Conservation (phyloP, 2,888 invertebrate genomes). For the Leucoptera coffeella region DNA sequence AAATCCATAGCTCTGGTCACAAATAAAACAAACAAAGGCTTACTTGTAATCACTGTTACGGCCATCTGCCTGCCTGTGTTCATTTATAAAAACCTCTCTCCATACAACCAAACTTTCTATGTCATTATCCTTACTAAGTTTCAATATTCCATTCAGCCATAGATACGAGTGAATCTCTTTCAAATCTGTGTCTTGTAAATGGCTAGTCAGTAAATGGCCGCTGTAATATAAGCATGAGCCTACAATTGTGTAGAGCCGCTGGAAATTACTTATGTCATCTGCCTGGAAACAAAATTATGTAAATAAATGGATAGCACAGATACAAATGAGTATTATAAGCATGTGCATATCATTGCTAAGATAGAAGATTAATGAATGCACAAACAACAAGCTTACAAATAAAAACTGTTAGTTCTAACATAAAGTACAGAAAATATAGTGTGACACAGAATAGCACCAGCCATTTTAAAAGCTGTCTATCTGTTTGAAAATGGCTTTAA, state of each 20-base stretch:
- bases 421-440: too few species aligned
- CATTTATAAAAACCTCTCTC: conserved; percentile 65
- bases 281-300: conserved; percentile 44
- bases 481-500: too few species aligned
- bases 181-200: conserved; percentile 68
- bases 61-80: conserved; percentile 23
- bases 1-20: too few species aligned
- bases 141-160: conserved; percentile 67
- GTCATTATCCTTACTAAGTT: conserved; percentile 59
- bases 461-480: too few species aligned
- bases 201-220: conserved; percentile 71
- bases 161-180: conserved; percentile 71
- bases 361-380: too few species aligned
- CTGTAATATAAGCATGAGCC: conserved; percentile 60
- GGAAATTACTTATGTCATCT: conserved; percentile 69
- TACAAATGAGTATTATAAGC: too few species aligned
- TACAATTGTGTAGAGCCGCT: conserved; percentile 62
- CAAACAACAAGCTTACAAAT: too few species aligned
- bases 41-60: conserved; percentile 28
- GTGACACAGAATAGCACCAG: too few species aligned
- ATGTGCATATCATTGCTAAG: too few species aligned
- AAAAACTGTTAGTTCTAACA: too few species aligned
- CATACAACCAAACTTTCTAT: conserved; percentile 69
- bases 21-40: background rate
- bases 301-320: too few species aligned